Conservation (phyloP, 2,113 vertebrate genomes). For the Riparia riparia region DNA sequence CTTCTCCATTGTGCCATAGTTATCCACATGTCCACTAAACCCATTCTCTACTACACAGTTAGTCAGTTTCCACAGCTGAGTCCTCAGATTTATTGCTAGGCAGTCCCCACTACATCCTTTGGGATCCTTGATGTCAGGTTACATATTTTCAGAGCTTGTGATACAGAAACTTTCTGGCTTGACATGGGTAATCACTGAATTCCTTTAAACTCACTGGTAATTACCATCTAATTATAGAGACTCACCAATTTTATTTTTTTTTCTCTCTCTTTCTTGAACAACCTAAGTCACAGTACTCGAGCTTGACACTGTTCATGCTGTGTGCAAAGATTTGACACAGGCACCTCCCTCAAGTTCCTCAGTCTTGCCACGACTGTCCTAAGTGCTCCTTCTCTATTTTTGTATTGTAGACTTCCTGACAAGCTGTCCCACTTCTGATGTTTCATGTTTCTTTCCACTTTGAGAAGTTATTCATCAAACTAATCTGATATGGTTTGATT, state of each 20-base stretch:
- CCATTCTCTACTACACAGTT: not conserved
- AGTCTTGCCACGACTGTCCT: accelerated
- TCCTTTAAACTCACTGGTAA: not conserved
- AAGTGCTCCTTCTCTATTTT: not conserved
- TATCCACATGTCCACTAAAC: not conserved
- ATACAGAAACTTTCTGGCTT: not conserved
- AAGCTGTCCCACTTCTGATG: not conserved
- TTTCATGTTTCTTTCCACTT: not conserved
- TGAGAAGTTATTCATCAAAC: not conserved
- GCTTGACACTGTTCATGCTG: not conserved
- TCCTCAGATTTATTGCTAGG: not conserved
- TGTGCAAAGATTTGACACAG: not conserved
- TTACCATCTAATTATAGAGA: not conserved
- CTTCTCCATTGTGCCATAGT: not conserved
- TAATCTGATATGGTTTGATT: not conserved
- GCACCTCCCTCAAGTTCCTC: not conserved
- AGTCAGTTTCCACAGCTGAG: not conserved
- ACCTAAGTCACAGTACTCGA: not conserved
- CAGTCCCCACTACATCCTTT: not conserved
- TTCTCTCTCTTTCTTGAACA: not conserved
- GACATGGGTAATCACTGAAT: not conserved
- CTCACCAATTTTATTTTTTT: not conserved
- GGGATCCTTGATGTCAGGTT: not conserved
- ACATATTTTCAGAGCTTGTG: not conserved
- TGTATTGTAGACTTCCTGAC: not conserved